Evolutionary conservation across 1,140 invertebrate species (phyloP).

Genomic region (Stegodyphus mimosarum): DNA sequence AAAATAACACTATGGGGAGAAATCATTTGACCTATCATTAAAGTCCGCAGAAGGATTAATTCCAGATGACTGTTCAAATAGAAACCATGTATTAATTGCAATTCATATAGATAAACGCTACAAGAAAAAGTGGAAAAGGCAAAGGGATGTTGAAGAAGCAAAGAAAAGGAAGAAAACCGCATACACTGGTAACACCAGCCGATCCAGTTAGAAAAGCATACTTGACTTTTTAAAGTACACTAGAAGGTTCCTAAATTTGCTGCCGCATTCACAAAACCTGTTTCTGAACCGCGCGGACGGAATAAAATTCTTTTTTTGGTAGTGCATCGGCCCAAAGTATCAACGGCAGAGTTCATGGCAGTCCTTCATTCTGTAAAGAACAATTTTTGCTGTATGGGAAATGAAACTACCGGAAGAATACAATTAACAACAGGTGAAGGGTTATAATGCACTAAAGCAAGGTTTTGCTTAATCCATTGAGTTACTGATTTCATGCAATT

Average conservation of each 20-base stretch:
- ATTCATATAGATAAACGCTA: neutral
- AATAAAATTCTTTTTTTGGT: neutral
- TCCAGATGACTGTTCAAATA: neutral
- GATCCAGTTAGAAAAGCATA: neutral
- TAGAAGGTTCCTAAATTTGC: neutral
- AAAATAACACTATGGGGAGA: too few species aligned
- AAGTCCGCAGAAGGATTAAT: neutral
- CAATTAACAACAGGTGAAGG: too few species aligned
- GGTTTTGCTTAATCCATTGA: too few species aligned
- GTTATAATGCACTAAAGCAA: too few species aligned
- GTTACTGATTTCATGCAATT: too few species aligned
- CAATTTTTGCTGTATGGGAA: too few species aligned
- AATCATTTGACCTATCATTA: too few species aligned
- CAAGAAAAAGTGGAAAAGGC: neutral
- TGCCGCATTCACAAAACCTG: constrained; percentile 5
- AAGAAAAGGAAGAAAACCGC: neutral
- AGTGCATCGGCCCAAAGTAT: constrained; percentile 13
- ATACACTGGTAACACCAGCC: constrained; percentile 11
- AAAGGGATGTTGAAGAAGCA: neutral
- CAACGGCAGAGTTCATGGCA: too few species aligned
- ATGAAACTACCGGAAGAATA: too few species aligned
- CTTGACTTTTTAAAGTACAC: too few species aligned
- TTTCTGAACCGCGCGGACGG: neutral
- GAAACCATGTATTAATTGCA: neutral
- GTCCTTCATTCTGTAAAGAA: too few species aligned